Base-by-base conservation (phyloP, 64 coral and sea anemone species). In the Actinia tenebrosa region DNA sequence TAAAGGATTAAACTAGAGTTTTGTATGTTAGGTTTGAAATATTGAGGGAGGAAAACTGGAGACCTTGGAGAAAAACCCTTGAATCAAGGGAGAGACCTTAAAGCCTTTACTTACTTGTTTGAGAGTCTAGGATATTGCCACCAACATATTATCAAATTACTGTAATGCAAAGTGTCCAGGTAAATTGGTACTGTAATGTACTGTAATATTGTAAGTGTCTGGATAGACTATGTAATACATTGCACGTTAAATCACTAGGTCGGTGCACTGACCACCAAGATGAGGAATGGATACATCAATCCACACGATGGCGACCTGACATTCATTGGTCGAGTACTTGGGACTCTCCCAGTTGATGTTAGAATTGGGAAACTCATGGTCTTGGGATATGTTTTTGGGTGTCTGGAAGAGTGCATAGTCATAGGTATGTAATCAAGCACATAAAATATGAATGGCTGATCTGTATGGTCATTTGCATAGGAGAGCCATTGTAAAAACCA, bases 251-350 rank as follows among this genome's bases (percentile, higher is more conserved):
- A 62, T 84, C 37, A 18, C 14, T n/a, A 99, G 97, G 93, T 99
- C 37, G 97, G 93, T 78, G 97, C 97, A 4, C 77, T 99, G 85
- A 86, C 97, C 6, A 95, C 91, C 7, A 85, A 89, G 45, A 95
- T 99, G 97, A 87, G 87, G 45, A 87, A 83, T 84, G 83, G 89
- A n/a, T 47, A 45, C 4, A 95, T 99, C 26, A 95, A 99, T 53
- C 97, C 97, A 26, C 94, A 88, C 20, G 97, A 99, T 87, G 97
- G 97, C 46, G 97, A 99, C 10, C 88, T 99, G 45, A 99, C 97
- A 2, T 99, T 99, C 90, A 79, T 99, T 26, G 97, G 97, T 44
- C 87, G 87, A 83, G 97, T 99, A 13, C 44, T 99, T 22, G 97
- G 97, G 0, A 84, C 68, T 27, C 77, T 99, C 22, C 97, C 97